A percentile compares a stretch with the other conserved stretches of the same genome.
Conservation (phyloP, 2,888 invertebrate species). For the Ariolimax columbianus region DNA sequence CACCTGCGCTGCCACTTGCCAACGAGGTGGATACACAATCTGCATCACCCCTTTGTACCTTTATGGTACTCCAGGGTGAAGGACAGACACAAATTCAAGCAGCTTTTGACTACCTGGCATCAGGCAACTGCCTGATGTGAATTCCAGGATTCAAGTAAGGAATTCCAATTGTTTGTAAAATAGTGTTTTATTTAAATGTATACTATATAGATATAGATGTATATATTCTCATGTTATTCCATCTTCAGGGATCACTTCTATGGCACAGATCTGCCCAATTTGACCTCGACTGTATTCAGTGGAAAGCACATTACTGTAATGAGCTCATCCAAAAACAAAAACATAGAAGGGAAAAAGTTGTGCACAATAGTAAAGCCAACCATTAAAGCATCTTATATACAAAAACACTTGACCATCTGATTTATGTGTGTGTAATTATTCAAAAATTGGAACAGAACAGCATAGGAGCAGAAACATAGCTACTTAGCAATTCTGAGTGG, state of each 20-base stretch:
- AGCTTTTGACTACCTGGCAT: no score
- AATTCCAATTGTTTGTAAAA: no score
- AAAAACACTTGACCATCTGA: not conserved
- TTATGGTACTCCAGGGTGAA: no score
- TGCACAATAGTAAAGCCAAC: not conserved
- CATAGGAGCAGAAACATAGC: not conserved
- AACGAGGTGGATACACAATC: no score
- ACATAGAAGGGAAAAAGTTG: slow-evolving; percentile 4
- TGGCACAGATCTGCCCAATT: slow-evolving; percentile 67
- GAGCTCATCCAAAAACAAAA: not conserved
- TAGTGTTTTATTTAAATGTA: no score
- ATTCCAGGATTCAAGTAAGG: no score
- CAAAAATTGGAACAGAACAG: not conserved
- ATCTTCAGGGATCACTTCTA: slow-evolving; percentile 73
- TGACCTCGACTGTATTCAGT: slow-evolving; percentile 70
- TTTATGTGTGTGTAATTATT: not conserved
- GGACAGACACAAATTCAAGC: no score
- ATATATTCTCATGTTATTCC: slow-evolving; percentile 26
- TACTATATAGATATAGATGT: not conserved
- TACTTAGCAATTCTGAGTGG: not conserved
- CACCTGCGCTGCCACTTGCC: no score
- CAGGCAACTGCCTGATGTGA: no score
- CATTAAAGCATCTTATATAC: not conserved
- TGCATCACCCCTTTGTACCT: no score
- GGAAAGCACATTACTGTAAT: slow-evolving; percentile 52